Percentiles rank a stretch among this genome's conserved stretches.
phyloP scores from a whole-genome alignment of 2,888 invertebrate genomes.

The Meiosimyza platycephala region DNA sequence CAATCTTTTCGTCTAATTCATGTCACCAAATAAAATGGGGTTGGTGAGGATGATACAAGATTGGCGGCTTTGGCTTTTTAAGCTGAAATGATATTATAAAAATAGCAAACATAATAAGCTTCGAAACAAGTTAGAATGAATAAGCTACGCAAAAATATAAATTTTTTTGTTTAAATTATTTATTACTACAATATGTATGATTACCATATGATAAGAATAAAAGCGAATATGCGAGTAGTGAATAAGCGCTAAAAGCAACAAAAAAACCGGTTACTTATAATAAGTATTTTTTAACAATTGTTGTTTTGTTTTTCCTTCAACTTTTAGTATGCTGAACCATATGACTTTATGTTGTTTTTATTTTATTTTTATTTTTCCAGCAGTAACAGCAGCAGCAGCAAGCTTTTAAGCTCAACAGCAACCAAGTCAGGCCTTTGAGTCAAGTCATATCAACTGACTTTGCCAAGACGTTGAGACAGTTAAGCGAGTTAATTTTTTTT shows the following conservation, averaged over 20 bases:
- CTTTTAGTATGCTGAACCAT: constrained; percentile 19
- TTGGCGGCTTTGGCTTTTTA: no score
- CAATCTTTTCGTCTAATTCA: no score
- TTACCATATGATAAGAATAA: no score
- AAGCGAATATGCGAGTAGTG: no score
- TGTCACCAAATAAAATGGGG: no score
- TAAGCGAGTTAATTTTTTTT: neutral
- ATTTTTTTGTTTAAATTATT: neutral
- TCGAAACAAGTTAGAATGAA: constrained; percentile 17
- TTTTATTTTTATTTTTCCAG: constrained; percentile 39
- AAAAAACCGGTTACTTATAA: constrained; percentile 26
- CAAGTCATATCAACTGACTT: constrained; percentile 14
- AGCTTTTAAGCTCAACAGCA: constrained; percentile 32
- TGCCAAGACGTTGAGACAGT: constrained; percentile 21
- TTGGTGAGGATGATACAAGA: no score
- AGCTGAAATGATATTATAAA: no score
- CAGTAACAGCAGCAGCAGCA: constrained; percentile 44
- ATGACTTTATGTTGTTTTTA: constrained; percentile 30
- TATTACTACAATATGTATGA: no score
- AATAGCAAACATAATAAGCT: no score
- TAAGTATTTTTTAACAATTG: neutral
- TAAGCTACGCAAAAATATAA: constrained; percentile 33
- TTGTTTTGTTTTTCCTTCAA: constrained; percentile 18
- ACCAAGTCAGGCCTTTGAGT: constrained; percentile 3
- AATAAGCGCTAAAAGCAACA: neutral